Evolutionary conservation across 2,797 vertebrate genomes (phyloP).

Genomic region (Cyclura pinguis): DNA sequence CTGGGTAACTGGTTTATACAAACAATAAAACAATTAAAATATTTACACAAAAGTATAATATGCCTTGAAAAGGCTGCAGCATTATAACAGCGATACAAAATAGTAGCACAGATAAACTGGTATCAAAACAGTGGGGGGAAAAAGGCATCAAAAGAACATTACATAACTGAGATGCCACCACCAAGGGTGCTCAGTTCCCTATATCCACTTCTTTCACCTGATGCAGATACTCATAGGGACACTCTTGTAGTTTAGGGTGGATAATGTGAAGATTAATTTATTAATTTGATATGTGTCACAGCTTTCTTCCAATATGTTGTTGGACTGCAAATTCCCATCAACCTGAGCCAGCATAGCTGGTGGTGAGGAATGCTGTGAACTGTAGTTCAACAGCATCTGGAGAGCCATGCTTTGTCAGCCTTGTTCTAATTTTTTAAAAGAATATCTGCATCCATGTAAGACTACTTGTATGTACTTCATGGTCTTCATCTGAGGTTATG

Average conservation of each 20-base stretch:
- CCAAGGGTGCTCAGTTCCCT: not conserved
- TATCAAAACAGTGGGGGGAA: not conserved
- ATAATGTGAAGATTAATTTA: too few species aligned
- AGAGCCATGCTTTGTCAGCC: too few species aligned
- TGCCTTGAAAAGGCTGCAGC: not conserved
- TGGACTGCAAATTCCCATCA: too few species aligned
- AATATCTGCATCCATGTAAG: not conserved
- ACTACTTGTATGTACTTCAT: not conserved
- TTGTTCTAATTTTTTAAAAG: not conserved
- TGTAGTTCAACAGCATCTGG: too few species aligned
- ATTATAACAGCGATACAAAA: not conserved
- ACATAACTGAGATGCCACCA: not conserved
- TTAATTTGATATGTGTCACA: too few species aligned
- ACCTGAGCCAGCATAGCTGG: too few species aligned
- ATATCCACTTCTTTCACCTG: too few species aligned
- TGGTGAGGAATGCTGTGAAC: too few species aligned
- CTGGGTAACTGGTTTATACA: not conserved
- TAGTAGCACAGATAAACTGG: not conserved
- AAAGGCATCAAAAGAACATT: not conserved
- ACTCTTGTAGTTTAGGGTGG: not conserved
- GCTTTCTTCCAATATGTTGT: too few species aligned
- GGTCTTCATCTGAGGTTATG: not conserved
- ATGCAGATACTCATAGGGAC: not conserved
- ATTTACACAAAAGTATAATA: not conserved
- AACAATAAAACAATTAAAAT: not conserved